A percentile compares a stretch with the other conserved stretches of the same genome.
Evolutionary conservation across 2,888 invertebrate species (phyloP).

Genomic region (Coleophora deauratella): DNA sequence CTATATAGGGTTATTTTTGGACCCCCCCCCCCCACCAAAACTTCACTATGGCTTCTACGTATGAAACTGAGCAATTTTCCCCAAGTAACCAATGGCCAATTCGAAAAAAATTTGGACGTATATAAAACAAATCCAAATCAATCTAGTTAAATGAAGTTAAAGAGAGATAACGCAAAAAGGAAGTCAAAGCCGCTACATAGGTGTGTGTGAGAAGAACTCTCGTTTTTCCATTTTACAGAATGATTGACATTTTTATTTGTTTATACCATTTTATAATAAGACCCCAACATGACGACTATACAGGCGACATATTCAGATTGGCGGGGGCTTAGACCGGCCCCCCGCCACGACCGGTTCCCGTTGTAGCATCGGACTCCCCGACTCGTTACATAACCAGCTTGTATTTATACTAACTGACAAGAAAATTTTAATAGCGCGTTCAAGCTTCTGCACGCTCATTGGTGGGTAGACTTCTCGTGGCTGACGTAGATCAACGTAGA

Average conservation of each 20-base stretch:
- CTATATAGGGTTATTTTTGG: too few species aligned
- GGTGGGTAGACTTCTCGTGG: conserved; percentile 13
- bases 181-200: conserved; percentile 39
- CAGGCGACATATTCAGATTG: conserved; percentile 36
- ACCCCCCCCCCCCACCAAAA: too few species aligned
- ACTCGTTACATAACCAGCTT: accelerated
- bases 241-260: conserved; percentile 27
- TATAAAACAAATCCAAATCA: too few species aligned
- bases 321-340: conserved; percentile 38
- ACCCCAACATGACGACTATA: conserved; percentile 31
- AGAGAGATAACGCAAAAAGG: conserved; percentile 26
- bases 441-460: conserved; percentile 29
- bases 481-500: conserved; percentile 12
- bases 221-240: conserved; percentile 33
- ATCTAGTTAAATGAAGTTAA: neutral
- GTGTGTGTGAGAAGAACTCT: conserved; percentile 35
- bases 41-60: too few species aligned
- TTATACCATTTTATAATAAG: conserved; percentile 28
- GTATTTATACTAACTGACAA: conserved; percentile 20
- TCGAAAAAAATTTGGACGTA: too few species aligned
- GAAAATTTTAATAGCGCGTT: conserved; percentile 47
- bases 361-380: conserved; percentile 44
- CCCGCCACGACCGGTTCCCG: conserved; percentile 36
- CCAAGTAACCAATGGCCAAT: too few species aligned
- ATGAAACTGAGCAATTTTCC: too few species aligned